Evolutionary conservation across 2,888 invertebrate genomes (phyloP), one percentile per base, ranked within the genome.

Genomic region (Mesoligia furuncula): DNA sequence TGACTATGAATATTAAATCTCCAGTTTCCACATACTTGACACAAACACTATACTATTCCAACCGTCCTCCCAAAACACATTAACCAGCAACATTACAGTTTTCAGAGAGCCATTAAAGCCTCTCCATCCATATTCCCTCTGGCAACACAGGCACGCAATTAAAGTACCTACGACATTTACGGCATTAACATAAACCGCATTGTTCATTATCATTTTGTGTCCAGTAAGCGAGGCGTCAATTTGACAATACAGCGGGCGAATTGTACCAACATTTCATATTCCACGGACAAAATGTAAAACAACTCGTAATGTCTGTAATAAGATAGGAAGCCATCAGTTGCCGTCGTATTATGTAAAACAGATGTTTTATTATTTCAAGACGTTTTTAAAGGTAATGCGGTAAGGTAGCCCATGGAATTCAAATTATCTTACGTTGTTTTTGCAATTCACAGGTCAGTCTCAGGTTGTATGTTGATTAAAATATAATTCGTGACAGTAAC

Each of bases 171-270:
- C 76, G 64, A 67, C 81, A 85, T 87, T 88, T 77, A 79, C 78
- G 61, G 71, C 73, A 88, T 88, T 84, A 86, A 71, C 85, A 85
- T 88, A 83, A 87, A 86, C 88, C 88, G 62, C 81, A 86, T 36
- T 79, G 88, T 80, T 79, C 80, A 85, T 83, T 89, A 81, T 78
- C 84, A 87, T 89, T 86, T 79, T 67, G 71, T 74, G 80, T 77
- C 83, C 80, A 72, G 84, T 72, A 76, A 81, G 80, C 74, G 84
- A 75, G 45, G 79, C 81, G 79, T 86, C 88, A 86, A 86, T 88
- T 86, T 72, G 78, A 89, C 83, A 83, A 80, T 73, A 73, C 77
- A 42, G 20, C 64, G 39, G 27, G 61, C 62, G 64, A 74, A 88
- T 81, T 77, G 72, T 76, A 70, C 69, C 69, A 57, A 75, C 69